phyloP scores from a whole-genome alignment of 35 echinoderm and acorn worm genomes.

The Eucidaris tribuloides region DNA sequence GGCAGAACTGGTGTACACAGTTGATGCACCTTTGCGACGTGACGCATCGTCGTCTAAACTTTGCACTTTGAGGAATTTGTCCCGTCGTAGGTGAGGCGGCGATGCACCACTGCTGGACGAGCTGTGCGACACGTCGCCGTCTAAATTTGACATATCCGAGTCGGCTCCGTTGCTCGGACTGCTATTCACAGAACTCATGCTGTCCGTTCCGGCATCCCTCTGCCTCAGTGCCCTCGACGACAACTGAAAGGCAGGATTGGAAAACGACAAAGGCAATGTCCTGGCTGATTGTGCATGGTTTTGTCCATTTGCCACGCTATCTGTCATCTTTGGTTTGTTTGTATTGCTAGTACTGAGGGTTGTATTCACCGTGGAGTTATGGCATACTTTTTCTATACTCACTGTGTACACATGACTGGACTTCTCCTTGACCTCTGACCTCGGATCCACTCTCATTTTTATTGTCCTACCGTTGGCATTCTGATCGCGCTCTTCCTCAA shows the following conservation, averaged over 20 bases:
- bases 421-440: slow-evolving; percentile 34
- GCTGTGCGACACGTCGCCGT: slow-evolving; percentile 76
- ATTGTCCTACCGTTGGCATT: too few relatives aligned
- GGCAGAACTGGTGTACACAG: slow-evolving; percentile 5
- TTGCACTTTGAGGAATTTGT: background rate
- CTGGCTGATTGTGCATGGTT: too few relatives aligned
- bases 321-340: slow-evolving; percentile 31
- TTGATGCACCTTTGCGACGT: background rate
- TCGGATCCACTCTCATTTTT: background rate
- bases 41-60: background rate
- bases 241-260: slow-evolving; percentile 89
- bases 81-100: slow-evolving; percentile 16
- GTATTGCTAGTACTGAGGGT: slow-evolving; percentile 28
- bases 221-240: slow-evolving; percentile 33
- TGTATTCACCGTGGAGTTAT: background rate
- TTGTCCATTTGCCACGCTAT: slow-evolving; percentile 15
- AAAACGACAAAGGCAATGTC: slow-evolving; percentile 78
- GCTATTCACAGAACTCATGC: slow-evolving; percentile 81
- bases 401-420: slow-evolving; percentile 46
- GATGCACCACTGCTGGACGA: slow-evolving; percentile 74
- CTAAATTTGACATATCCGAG: slow-evolving; percentile 61
- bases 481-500: too few relatives aligned
- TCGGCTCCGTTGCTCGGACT: slow-evolving; percentile 39
- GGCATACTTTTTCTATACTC: slow-evolving; percentile 25
- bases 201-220: slow-evolving; percentile 64